Conservation (phyloP, 1,140 invertebrate species). For the Dendroctonus ponderosae region DNA sequence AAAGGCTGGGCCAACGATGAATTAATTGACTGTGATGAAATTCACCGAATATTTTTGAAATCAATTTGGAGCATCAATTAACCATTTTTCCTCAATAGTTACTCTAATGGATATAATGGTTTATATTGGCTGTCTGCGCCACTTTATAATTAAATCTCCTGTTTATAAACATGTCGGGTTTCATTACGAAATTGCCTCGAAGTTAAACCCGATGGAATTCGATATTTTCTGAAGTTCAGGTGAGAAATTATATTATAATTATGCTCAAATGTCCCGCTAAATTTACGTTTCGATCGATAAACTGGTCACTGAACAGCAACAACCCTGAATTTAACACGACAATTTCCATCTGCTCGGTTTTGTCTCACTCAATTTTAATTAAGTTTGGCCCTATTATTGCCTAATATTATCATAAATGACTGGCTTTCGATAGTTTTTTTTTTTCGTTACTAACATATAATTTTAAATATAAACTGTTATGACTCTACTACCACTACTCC, state of each 20-base stretch:
- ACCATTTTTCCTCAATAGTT: not conserved
- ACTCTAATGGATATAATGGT: constrained; percentile 1
- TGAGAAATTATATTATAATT: constrained; percentile 22
- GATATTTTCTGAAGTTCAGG: constrained; percentile 18
- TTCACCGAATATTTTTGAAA: not conserved
- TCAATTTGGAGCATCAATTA: not conserved
- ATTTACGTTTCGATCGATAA: constrained; percentile 10
- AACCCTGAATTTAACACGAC: too few species aligned
- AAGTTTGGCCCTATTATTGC: too few species aligned
- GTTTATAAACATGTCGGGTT: constrained; percentile 14
- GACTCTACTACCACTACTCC: too few species aligned
- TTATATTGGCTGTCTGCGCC: not conserved
- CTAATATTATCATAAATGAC: too few species aligned
- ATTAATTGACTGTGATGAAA: not conserved
- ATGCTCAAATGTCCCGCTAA: constrained; percentile 1
- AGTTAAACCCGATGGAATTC: not conserved
- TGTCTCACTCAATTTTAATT: too few species aligned
- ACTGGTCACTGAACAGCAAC: not conserved
- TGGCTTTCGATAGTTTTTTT: too few species aligned
- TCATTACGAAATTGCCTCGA: constrained; percentile 9
- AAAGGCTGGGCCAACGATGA: too few species aligned
- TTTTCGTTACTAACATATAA: too few species aligned
- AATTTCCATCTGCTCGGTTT: too few species aligned
- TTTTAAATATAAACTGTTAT: too few species aligned
- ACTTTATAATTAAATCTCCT: constrained; percentile 1